Conservation (phyloP, 2,113 vertebrate species). For the Notothenia coriiceps region DNA sequence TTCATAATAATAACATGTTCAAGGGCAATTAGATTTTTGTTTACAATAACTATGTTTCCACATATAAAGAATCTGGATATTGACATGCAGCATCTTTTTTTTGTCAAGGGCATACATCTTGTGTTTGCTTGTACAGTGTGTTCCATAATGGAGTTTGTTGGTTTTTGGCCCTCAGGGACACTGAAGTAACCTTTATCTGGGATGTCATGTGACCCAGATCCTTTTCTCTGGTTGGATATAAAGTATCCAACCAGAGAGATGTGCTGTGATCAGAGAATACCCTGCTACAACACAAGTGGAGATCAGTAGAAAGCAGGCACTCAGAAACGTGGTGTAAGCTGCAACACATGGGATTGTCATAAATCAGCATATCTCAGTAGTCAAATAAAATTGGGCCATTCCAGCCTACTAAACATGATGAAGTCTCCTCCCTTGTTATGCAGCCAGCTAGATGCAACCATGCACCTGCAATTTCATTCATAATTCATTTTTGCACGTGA, state of each 20-base stretch:
- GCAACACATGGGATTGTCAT: slow-evolving; percentile 15
- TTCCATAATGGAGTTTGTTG: background rate
- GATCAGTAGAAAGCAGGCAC: background rate
- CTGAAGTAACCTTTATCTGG: background rate
- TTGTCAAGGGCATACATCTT: background rate
- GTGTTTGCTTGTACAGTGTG: background rate
- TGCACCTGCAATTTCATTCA: background rate
- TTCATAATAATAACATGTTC: background rate
- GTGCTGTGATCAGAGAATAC: slow-evolving; percentile 23
- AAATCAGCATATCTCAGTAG: slow-evolving; percentile 11
- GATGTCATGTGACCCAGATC: slow-evolving; percentile 16
- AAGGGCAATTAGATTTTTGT: background rate
- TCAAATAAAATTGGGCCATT: slow-evolving; percentile 24
- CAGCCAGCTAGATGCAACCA: background rate
- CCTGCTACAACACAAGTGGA: slow-evolving; percentile 7
- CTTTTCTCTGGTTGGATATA: slow-evolving; percentile 1
- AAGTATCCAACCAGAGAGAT: background rate
- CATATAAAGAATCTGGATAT: background rate
- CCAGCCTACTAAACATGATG: background rate
- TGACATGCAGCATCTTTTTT: background rate
- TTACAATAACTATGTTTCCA: background rate
- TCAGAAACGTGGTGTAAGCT: background rate
- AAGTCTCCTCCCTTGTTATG: background rate
- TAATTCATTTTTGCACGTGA: background rate
- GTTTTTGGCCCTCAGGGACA: background rate